phyloP scores from a whole-genome alignment of 2,797 vertebrate species.

The Gallinago solitaria region DNA sequence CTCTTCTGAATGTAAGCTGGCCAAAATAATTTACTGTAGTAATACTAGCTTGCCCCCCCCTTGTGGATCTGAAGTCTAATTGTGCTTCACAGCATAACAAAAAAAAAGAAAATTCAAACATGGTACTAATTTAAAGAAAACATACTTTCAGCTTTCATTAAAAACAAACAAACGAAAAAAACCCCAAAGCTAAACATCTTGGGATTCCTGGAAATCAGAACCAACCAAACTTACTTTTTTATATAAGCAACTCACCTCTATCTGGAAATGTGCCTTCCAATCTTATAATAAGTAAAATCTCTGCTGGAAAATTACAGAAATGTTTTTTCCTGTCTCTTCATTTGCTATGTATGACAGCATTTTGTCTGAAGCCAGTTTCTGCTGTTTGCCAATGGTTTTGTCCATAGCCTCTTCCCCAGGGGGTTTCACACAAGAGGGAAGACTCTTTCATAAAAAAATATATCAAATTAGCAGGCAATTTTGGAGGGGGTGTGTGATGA shows the following conservation, averaged over 20 bases:
- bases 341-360: conserved; percentile 68
- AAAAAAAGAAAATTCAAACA: conserved; percentile 5
- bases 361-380: conserved; percentile 70
- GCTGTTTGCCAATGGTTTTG: conserved; percentile 68
- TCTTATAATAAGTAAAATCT: conserved; percentile 70
- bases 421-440: conserved; percentile 70
- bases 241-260: conserved; percentile 66
- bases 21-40: neutral
- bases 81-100: neutral
- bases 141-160: conserved; percentile 31
- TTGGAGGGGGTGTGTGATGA: conserved; percentile 20
- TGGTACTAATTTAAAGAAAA: conserved; percentile 27
- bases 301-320: conserved; percentile 70
- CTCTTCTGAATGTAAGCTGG: neutral
- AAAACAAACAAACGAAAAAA: conserved; percentile 30
- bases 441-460: conserved; percentile 72
- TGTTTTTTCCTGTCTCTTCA: conserved; percentile 71
- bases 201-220: conserved; percentile 58
- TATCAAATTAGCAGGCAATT: conserved; percentile 65
- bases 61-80: neutral
- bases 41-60: neutral
- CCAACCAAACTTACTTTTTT: conserved; percentile 60
- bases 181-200: neutral
- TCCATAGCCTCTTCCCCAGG: conserved; percentile 70
- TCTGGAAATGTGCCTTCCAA: conserved; percentile 67